Evolutionary conservation across 2,888 invertebrate genomes (phyloP).

Genomic region (Orthosia incerta): DNA sequence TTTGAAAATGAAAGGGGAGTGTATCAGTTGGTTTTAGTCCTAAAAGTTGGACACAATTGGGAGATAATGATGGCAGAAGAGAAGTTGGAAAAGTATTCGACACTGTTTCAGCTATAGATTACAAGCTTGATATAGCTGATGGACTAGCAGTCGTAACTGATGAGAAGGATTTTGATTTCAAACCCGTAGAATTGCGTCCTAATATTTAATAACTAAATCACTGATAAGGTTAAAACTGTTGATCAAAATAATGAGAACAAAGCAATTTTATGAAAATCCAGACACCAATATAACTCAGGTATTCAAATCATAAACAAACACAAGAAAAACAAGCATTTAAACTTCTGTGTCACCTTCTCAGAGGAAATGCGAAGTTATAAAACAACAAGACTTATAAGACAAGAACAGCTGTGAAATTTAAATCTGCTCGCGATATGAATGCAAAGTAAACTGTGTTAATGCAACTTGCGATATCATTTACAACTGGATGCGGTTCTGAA

Average conservation of each 20-base stretch:
- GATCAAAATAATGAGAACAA: background rate
- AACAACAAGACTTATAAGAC: slow-evolving; percentile 64
- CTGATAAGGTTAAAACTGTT: no score
- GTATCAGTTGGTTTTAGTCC: slow-evolving; percentile 43
- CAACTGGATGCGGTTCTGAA: slow-evolving; percentile 73
- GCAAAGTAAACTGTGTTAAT: slow-evolving; percentile 76
- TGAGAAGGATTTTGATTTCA: background rate
- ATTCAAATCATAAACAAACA: slow-evolving; percentile 46
- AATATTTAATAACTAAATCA: background rate
- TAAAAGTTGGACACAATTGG: slow-evolving; percentile 38
- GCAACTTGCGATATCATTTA: slow-evolving; percentile 85
- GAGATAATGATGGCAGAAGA: slow-evolving; percentile 8
- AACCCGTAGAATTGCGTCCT: background rate
- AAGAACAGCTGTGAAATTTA: slow-evolving; percentile 65
- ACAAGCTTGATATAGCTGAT: background rate
- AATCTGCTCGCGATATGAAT: slow-evolving; percentile 73
- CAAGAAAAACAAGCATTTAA: slow-evolving; percentile 54
- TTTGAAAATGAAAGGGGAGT: slow-evolving; percentile 33
- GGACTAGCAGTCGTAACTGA: background rate
- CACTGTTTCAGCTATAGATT: background rate
- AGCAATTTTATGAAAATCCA: slow-evolving; percentile 2
- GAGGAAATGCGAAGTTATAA: slow-evolving; percentile 59
- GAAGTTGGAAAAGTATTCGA: slow-evolving; percentile 1
- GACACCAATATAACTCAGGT: slow-evolving; percentile 4
- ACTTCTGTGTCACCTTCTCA: slow-evolving; percentile 54